Base-by-base conservation (phyloP, 2,888 invertebrate genomes). In the Terebella lapidaria region DNA sequence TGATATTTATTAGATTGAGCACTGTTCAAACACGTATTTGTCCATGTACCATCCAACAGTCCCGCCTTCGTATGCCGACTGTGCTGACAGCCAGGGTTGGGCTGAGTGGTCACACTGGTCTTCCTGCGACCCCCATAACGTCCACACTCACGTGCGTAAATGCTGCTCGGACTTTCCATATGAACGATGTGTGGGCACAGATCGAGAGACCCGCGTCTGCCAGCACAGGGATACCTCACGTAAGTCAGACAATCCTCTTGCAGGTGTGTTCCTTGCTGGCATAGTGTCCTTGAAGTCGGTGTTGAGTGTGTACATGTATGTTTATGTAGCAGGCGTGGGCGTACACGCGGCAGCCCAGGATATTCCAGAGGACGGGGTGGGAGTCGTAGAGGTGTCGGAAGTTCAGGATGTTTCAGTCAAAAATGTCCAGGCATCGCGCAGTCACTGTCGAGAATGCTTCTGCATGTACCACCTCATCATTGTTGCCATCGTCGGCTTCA, bases 401-500 rank as follows among this genome's bases (percentile, higher is more conserved):
- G 42, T 35, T 10, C 42, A 35, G n/a, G 42, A 35, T 15, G 42
- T 35, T 15, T n/a, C 42, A 35, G n/a, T 35, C 10, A 10, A 35
- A n/a, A 35, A n/a, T 35, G 22, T 49, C 18, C 22, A 15, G n/a
- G 10, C 49, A 5, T 5, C 5, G 5, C 49, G 49, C 24, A 49
- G 5, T 5, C 10, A 15, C 18, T 49, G 49, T 22, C 22, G 22
- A 15, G 49, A 49, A 24, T 49, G 49, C 24, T 49, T 49, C 49
- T 49, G 49, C 24, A 49, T 49, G 49, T 56, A 55, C 57, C 60
- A 60, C 29, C 57, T 62, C 22, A 52, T 62, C 29, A 53, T 62
- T 47, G 46, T 60, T 10, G 62, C 57, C n/a, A 35, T 62, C 35
- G 53, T 60, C 10, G 45, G 59, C 46, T 62, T 62, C 51, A 28